phyloP scores from a whole-genome alignment of 1,140 invertebrate species.

The Homalodisca vitripennis region DNA sequence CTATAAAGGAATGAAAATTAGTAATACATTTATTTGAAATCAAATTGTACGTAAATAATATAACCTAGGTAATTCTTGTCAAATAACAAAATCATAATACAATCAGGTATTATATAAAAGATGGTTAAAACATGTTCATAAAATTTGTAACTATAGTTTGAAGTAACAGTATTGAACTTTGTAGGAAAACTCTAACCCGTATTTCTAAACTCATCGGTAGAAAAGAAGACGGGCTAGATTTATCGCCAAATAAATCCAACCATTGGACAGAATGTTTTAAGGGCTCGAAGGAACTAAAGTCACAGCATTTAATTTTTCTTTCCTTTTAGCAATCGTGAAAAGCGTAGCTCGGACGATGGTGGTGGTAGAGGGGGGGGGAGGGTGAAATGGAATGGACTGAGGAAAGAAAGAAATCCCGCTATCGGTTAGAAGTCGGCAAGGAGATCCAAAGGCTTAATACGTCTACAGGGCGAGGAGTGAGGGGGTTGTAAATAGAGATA shows the following conservation, averaged over 20 bases:
- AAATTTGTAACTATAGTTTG: too few species aligned
- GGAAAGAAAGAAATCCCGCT: neutral
- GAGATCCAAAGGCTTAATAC: slow-evolving; percentile 20
- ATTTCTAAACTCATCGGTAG: slow-evolving; percentile 19
- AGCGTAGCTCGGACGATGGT: too few species aligned
- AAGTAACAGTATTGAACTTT: too few species aligned
- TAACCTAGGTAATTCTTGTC: too few species aligned
- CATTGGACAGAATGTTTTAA: slow-evolving; percentile 23
- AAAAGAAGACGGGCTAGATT: slow-evolving; percentile 11
- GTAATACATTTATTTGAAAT: too few species aligned
- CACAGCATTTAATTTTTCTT: slow-evolving; percentile 27
- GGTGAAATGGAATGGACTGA: slow-evolving; percentile 12
- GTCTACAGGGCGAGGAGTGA: neutral
- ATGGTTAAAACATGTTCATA: too few species aligned
- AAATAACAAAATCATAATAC: too few species aligned
- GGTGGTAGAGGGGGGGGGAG: neutral
- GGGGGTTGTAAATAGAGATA: slow-evolving; percentile 15
- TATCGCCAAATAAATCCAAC: slow-evolving; percentile 10
- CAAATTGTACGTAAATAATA: too few species aligned
- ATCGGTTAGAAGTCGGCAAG: neutral
- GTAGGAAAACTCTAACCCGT: neutral
- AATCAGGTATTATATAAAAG: too few species aligned
- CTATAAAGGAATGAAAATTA: too few species aligned
- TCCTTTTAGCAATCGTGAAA: slow-evolving; percentile 3
- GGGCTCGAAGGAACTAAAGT: slow-evolving; percentile 9